phyloP scores from a whole-genome alignment of 2,113 vertebrate genomes.

The Burhinus bistriatus region DNA sequence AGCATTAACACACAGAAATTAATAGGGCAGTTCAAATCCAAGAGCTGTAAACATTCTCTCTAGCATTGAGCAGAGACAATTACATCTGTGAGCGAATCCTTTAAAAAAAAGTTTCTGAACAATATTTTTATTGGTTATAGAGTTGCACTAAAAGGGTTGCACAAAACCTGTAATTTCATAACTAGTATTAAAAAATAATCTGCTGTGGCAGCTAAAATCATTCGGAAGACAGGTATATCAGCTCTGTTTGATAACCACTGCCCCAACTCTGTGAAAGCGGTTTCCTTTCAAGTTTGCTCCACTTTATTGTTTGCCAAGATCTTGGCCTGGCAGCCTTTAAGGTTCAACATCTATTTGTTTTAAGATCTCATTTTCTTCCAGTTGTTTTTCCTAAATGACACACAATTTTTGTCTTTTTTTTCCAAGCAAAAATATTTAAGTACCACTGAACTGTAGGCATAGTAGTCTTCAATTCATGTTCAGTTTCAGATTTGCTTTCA shows the following conservation, averaged over 20 bases:
- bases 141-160: neutral
- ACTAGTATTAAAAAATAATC: neutral
- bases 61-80: neutral
- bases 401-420: neutral
- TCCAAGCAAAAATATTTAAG: neutral
- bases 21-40: neutral
- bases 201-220: neutral
- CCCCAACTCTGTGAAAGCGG: neutral
- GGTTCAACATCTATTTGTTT: neutral
- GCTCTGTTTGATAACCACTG: neutral
- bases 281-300: neutral
- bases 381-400: neutral
- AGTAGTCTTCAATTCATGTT: neutral
- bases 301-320: neutral
- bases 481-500: neutral
- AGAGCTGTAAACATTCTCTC: neutral
- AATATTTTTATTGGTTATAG: neutral
- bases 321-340: neutral
- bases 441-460: neutral
- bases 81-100: neutral
- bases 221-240: neutral
- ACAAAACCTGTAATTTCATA: neutral
- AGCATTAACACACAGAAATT: neutral
- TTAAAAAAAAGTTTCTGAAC: neutral
- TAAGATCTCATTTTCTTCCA: neutral